phyloP scores from a whole-genome alignment of 2,888 invertebrate genomes.

The Cerastoderma edule region DNA sequence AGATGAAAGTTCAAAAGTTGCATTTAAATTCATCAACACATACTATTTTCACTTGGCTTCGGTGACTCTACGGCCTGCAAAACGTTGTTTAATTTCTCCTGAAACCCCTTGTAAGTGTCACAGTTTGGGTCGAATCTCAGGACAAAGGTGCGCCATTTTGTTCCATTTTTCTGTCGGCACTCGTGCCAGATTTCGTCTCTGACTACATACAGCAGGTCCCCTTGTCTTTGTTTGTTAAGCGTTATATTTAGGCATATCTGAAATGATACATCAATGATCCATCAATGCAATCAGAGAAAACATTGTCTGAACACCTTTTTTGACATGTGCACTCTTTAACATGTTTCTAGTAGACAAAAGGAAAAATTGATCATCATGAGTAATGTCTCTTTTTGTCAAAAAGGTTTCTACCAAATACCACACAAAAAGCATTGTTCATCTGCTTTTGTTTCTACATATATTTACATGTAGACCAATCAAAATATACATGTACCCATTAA shows the following conservation, averaged over 20 bases:
- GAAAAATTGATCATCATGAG: too few species aligned
- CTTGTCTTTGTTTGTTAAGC: constrained; percentile 41
- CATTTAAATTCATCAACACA: background rate
- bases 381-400: too few species aligned
- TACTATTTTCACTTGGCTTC: constrained; percentile 9
- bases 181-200: constrained; percentile 53
- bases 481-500: too few species aligned
- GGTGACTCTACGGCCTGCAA: constrained; percentile 21
- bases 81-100: constrained; percentile 31
- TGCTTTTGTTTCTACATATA: too few species aligned
- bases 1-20: too few species aligned
- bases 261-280: constrained; percentile 33
- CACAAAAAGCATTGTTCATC: too few species aligned
- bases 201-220: constrained; percentile 43
- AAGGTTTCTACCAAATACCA: too few species aligned
- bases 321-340: too few species aligned
- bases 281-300: too few species aligned
- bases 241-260: constrained; percentile 60
- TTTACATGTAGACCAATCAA: too few species aligned
- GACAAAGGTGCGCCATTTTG: constrained; percentile 52
- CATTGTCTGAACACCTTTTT: too few species aligned
- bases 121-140: constrained; percentile 40
- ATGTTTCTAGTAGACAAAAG: too few species aligned
- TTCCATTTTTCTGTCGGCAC: constrained; percentile 38
- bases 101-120: constrained; percentile 32